These are phyloP conservation scores for Aelia acuminata DNA, from an alignment of 2,888 invertebrate species.

Conservation along the genomic window DNA sequence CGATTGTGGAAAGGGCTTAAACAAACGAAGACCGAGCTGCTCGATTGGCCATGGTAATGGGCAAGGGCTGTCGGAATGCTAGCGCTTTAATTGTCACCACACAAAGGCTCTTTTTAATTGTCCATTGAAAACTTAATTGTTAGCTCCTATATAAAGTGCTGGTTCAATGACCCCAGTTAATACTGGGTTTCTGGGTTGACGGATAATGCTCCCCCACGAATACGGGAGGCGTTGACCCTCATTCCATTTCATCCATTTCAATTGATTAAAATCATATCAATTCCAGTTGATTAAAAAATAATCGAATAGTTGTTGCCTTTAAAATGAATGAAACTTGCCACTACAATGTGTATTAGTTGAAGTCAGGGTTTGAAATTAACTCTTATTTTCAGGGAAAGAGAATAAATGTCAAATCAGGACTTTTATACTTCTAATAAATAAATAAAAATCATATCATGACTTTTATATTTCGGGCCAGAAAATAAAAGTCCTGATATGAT, in stretches of 20 bases:
- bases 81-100: not conserved
- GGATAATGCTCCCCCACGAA: not conserved
- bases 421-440: no score
- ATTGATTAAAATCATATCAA: not conserved
- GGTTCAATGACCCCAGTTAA: not conserved
- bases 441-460: no score
- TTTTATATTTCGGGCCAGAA: no score
- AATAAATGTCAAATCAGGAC: no score
- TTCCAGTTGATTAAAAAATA: not conserved
- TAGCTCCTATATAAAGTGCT: not conserved
- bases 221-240: not conserved
- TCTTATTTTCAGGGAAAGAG: no score
- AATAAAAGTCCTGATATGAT: no score
- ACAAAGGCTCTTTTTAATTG: slow-evolving; percentile 18
- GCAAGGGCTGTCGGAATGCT: not conserved
- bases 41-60: not conserved
- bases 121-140: not conserved
- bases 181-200: slow-evolving; percentile 27
- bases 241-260: not conserved
- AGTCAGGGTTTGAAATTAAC: no score
- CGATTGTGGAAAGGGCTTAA: not conserved
- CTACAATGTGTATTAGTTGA: no score
- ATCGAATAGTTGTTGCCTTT: not conserved
- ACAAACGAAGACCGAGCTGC: not conserved
- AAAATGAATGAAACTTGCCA: no score